These are phyloP conservation scores for Zophobas morio DNA, from an alignment of 1,140 invertebrate genomes.

Conservation along the genomic window DNA sequence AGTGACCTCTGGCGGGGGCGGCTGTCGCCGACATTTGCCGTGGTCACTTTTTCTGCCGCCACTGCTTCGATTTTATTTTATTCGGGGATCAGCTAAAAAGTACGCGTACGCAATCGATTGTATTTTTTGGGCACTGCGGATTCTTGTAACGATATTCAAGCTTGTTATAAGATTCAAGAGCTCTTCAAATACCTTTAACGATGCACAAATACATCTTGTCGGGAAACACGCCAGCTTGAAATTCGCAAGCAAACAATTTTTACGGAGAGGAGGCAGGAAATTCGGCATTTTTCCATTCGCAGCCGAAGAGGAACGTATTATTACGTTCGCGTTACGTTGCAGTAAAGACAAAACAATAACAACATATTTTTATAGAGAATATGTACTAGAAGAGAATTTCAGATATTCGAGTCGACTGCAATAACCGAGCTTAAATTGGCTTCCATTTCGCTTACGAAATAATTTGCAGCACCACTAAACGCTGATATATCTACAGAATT, in stretches of 20 bases:
- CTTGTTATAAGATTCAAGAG: conserved; percentile 36
- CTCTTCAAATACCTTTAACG: conserved; percentile 44
- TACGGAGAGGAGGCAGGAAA: conserved; percentile 3
- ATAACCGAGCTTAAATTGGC: too few relatives aligned
- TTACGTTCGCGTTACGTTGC: too few relatives aligned
- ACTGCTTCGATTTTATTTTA: conserved; percentile 17
- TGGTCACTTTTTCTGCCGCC: conserved; percentile 24
- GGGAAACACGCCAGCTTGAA: conserved; percentile 38
- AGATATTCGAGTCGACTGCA: too few relatives aligned
- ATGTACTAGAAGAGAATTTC: too few relatives aligned
- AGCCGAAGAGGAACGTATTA: too few relatives aligned
- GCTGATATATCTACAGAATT: too few relatives aligned
- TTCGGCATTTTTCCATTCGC: conserved; percentile 12
- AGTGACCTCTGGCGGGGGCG: conserved; percentile 17
- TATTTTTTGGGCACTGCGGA: conserved; percentile 17
- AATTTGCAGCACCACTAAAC: too few relatives aligned
- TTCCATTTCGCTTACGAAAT: too few relatives aligned
- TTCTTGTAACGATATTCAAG: conserved; percentile 34
- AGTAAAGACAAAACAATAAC: too few relatives aligned
- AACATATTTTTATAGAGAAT: too few relatives aligned
- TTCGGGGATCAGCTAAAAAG: conserved; percentile 8
- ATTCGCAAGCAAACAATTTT: conserved; percentile 27
- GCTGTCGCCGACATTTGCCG: conserved; percentile 27
- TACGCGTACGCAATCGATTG: conserved; percentile 34
- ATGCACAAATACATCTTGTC: conserved; percentile 40